These are phyloP conservation scores for Grallaria varia DNA, from an alignment of 2,113 vertebrate genomes.

Conservation along the genomic window DNA sequence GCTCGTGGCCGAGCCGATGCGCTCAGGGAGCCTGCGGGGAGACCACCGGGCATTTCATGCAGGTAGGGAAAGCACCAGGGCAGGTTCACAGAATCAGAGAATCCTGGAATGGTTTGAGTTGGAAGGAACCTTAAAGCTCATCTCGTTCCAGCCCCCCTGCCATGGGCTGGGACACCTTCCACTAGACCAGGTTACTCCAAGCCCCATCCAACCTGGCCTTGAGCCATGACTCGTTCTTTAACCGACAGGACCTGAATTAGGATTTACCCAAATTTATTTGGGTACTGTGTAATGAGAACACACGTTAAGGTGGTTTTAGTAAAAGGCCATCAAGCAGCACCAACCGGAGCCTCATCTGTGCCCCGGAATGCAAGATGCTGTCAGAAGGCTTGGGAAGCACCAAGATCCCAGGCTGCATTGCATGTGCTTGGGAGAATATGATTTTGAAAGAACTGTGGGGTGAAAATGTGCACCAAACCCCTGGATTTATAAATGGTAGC, in stretches of 20 bases:
- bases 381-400: not conserved
- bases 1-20: conserved; percentile 75
- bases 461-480: not conserved
- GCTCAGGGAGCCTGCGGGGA: conserved; percentile 71
- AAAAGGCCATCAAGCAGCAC: not conserved
- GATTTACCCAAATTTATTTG: not conserved
- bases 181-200: not conserved
- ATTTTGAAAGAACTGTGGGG: not conserved
- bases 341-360: not conserved
- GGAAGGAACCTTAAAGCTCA: not conserved
- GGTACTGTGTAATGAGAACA: no score
- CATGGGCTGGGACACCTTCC: not conserved
- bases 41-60: fast-evolving
- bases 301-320: not conserved
- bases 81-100: fast-evolving
- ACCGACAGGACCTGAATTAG: not conserved
- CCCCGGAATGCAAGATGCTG: not conserved
- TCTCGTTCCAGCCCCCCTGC: not conserved
- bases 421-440: not conserved
- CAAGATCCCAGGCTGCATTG: not conserved
- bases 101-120: not conserved
- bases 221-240: not conserved
- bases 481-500: not conserved
- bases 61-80: not conserved
- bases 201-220: not conserved